Percentiles rank a stretch among this genome's conserved stretches.
phyloP scores from a whole-genome alignment of 2,113 vertebrate genomes.

The Nasalis larvatus region DNA sequence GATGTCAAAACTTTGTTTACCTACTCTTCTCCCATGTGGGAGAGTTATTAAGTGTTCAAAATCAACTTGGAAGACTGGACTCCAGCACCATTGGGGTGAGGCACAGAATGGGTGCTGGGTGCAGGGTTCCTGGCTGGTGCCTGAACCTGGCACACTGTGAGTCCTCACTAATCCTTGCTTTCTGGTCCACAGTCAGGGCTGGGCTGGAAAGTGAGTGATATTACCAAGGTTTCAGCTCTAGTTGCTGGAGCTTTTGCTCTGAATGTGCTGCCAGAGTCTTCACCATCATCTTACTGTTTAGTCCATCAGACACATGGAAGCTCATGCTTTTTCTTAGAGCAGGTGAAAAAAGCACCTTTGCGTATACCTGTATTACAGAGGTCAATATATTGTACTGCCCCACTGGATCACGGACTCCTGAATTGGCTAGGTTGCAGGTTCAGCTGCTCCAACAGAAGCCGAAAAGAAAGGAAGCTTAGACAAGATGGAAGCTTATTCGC shows the following conservation, averaged over 20 bases:
- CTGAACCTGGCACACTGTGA: neutral
- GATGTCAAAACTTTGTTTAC: neutral
- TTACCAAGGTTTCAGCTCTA: neutral
- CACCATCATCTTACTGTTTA: rapidly evolving
- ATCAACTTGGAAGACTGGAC: neutral
- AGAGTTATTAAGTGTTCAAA: neutral
- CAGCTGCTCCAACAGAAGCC: neutral
- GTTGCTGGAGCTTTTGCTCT: neutral
- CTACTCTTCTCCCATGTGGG: neutral
- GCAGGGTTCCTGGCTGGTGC: neutral
- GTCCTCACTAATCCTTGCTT: neutral
- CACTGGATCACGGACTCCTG: neutral
- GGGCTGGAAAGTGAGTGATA: neutral
- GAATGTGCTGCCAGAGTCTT: neutral
- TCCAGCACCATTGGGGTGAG: neutral
- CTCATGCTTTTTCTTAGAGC: neutral
- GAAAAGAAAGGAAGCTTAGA: neutral
- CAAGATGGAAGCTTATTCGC: neutral
- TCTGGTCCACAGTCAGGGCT: neutral
- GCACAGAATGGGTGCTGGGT: neutral
- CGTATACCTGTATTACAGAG: neutral
- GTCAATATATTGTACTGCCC: too few relatives aligned
- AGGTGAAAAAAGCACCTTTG: neutral
- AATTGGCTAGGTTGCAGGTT: neutral
- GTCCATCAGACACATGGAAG: neutral